Percentiles rank a stretch among this genome's conserved stretches.
phyloP scores from a whole-genome alignment of 2,888 invertebrate species.

The Patella pellucida region DNA sequence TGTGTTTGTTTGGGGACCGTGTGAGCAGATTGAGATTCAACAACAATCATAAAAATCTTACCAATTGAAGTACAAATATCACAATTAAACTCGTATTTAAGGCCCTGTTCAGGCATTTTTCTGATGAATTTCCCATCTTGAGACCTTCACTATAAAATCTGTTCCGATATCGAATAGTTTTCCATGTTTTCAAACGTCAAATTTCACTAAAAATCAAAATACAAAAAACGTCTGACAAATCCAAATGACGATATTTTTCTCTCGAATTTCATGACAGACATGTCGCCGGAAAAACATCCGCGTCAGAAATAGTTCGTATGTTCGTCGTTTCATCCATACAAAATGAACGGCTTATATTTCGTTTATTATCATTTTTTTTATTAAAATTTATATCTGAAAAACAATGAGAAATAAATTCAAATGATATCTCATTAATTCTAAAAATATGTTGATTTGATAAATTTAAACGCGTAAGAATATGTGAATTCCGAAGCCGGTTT shows the following conservation, averaged over 20 bases:
- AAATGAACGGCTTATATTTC: no score
- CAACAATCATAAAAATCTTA: constrained; percentile 36
- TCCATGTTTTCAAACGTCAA: background rate
- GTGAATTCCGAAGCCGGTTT: background rate
- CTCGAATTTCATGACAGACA: no score
- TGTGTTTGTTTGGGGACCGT: no score
- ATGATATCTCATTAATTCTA: background rate
- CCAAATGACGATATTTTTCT: no score
- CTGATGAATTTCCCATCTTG: constrained; percentile 28
- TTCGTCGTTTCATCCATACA: no score
- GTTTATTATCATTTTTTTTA: no score
- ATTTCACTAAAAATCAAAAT: background rate
- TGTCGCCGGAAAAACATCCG: no score
- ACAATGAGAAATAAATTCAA: no score
- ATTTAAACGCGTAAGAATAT: background rate
- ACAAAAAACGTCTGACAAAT: background rate
- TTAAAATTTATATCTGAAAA: no score
- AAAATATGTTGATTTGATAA: background rate
- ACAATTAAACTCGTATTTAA: constrained; percentile 55
- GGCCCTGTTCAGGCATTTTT: constrained; percentile 53
- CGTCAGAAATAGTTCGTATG: no score
- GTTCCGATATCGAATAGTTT: background rate
- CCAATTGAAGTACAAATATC: constrained; percentile 55
- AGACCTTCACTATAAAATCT: background rate
- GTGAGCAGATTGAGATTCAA: background rate